Conservation (phyloP, 2,888 invertebrate species). For the Amiota mariae region DNA sequence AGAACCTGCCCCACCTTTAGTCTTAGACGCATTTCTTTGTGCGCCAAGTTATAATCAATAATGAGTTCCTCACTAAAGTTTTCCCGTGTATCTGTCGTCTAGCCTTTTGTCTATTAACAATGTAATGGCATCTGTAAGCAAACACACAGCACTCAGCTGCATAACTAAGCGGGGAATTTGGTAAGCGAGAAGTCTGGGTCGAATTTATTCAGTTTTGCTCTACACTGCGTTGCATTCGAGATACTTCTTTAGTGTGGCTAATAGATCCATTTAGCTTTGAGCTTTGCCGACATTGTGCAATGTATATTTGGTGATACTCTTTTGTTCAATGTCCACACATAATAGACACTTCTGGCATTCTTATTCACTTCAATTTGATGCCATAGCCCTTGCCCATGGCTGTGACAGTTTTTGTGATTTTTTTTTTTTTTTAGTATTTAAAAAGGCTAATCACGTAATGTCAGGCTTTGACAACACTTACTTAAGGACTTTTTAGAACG, state of each 20-base stretch:
- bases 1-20: neutral
- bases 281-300: constrained; percentile 47
- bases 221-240: constrained; percentile 26
- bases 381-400: constrained; percentile 43
- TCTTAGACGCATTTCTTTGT: neutral
- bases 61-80: constrained; percentile 61
- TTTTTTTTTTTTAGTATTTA: constrained; percentile 52
- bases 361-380: neutral
- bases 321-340: neutral
- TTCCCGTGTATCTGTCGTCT: constrained; percentile 28
- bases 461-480: no score
- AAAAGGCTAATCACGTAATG: constrained; percentile 59
- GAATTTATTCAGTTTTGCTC: constrained; percentile 1
- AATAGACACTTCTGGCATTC: neutral
- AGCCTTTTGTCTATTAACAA: constrained; percentile 54
- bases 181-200: constrained; percentile 33
- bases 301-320: neutral
- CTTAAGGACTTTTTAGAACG: no score
- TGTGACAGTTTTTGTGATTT: constrained; percentile 14
- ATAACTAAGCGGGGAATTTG: constrained; percentile 59
- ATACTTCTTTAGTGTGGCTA: constrained; percentile 63
- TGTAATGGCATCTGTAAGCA: constrained; percentile 66
- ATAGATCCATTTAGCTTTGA: constrained; percentile 62
- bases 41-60: constrained; percentile 45
- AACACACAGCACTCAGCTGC: constrained; percentile 60